Evolutionary conservation across 1,140 invertebrate genomes (phyloP).

Genomic region (Achatina immaculata): DNA sequence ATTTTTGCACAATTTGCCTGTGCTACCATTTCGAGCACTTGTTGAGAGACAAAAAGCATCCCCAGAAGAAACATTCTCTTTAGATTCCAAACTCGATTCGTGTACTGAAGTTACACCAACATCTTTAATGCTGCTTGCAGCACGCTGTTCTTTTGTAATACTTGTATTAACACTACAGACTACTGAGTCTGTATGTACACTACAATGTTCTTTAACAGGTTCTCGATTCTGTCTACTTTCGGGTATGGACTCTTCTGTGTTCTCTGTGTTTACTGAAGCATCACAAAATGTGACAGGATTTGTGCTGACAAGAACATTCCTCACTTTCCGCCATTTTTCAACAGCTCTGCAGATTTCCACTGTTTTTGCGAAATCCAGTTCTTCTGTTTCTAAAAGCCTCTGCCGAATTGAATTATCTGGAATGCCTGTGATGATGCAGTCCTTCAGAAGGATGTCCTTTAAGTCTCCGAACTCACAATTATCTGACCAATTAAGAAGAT

Average conservation of each 20-base stretch:
- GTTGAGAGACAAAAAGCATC: not conserved
- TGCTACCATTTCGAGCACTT: not conserved
- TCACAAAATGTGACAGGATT: not conserved
- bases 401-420: conserved; percentile 14
- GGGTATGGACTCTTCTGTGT: not conserved
- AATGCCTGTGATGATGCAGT: conserved; percentile 32
- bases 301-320: conserved; percentile 1
- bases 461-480: conserved; percentile 35
- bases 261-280: not conserved
- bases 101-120: not conserved
- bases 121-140: not conserved
- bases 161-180: not conserved
- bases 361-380: conserved; percentile 18
- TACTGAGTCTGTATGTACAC: not conserved
- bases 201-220: not conserved
- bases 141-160: not conserved
- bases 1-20: not conserved
- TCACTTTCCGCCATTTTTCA: not conserved
- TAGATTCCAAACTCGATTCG: not conserved
- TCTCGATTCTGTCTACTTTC: not conserved
- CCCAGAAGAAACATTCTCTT: not conserved
- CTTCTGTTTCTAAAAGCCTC: conserved; percentile 16
- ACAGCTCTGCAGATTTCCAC: conserved; percentile 23
- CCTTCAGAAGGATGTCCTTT: conserved; percentile 34
- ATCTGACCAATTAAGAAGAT: conserved; percentile 26